Conservation (phyloP, 2,113 vertebrate species). For the Tor tambroides region DNA sequence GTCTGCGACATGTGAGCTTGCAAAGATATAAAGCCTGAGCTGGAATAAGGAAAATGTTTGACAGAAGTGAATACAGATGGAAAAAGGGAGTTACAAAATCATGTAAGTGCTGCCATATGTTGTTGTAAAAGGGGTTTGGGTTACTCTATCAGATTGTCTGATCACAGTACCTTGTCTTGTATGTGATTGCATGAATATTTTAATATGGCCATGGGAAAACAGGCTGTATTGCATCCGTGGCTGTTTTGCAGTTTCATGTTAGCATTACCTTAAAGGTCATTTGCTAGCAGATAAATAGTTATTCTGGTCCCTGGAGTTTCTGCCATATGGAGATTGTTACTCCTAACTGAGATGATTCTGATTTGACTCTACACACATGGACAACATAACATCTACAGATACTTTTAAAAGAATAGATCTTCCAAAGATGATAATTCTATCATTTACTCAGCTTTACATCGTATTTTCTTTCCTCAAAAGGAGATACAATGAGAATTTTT, state of each 20-base stretch:
- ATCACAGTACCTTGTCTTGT: slow-evolving; percentile 26
- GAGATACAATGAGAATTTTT: too few relatives aligned
- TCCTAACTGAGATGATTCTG: background rate
- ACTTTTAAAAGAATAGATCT: background rate
- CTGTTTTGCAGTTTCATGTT: slow-evolving; percentile 19
- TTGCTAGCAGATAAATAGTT: background rate
- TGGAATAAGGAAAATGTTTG: slow-evolving; percentile 49
- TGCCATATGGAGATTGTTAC: background rate
- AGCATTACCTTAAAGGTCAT: slow-evolving; percentile 19
- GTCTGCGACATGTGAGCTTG: slow-evolving; percentile 37
- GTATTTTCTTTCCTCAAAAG: background rate
- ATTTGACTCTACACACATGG: background rate
- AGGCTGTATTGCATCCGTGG: slow-evolving; percentile 19
- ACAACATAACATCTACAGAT: background rate
- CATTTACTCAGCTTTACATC: background rate
- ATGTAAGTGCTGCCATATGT: slow-evolving; percentile 70
- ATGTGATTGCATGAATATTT: slow-evolving; percentile 50
- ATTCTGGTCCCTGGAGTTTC: background rate
- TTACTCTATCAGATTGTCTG: slow-evolving; percentile 16
- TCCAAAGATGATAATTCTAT: background rate
- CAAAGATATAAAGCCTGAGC: slow-evolving; percentile 44
- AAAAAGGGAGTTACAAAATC: slow-evolving; percentile 65
- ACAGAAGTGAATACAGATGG: slow-evolving; percentile 63
- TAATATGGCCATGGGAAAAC: slow-evolving; percentile 40
- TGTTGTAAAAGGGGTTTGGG: slow-evolving; percentile 51